phyloP scores from a whole-genome alignment of 2,113 vertebrate genomes.

The Cheilinus undulatus region DNA sequence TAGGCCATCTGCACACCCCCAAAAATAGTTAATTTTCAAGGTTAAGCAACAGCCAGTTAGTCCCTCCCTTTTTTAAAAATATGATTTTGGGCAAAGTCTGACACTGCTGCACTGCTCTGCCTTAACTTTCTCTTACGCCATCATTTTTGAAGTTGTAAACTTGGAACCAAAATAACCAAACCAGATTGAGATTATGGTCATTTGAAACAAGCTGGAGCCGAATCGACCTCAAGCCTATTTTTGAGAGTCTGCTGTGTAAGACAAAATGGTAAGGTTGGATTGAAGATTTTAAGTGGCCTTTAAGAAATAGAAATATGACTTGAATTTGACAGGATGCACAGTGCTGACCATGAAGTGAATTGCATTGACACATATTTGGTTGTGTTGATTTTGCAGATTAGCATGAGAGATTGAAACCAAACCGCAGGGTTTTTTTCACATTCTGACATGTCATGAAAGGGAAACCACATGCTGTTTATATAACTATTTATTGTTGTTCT shows the following conservation, averaged over 20 bases:
- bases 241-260: conserved; percentile 35
- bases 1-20: too few species aligned
- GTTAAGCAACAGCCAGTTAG: background rate
- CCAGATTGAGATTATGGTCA: conserved; percentile 56
- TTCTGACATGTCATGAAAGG: background rate
- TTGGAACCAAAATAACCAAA: conserved; percentile 50
- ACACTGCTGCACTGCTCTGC: background rate
- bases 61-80: conserved; percentile 14
- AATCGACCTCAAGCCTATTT: conserved; percentile 49
- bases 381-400: background rate
- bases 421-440: background rate
- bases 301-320: conserved; percentile 7
- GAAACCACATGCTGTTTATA: background rate
- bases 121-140: conserved; percentile 14
- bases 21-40: conserved; percentile 2
- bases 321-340: background rate
- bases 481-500: background rate
- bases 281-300: conserved; percentile 1
- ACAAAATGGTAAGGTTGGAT: conserved; percentile 20
- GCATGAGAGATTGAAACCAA: too few species aligned
- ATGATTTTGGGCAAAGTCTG: conserved; percentile 1
- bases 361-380: background rate
- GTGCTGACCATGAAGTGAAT: background rate
- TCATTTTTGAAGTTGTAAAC: conserved; percentile 45
- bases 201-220: conserved; percentile 42